phyloP scores from a whole-genome alignment of 2,888 invertebrate genomes.

The Trissolcus japonicus region DNA sequence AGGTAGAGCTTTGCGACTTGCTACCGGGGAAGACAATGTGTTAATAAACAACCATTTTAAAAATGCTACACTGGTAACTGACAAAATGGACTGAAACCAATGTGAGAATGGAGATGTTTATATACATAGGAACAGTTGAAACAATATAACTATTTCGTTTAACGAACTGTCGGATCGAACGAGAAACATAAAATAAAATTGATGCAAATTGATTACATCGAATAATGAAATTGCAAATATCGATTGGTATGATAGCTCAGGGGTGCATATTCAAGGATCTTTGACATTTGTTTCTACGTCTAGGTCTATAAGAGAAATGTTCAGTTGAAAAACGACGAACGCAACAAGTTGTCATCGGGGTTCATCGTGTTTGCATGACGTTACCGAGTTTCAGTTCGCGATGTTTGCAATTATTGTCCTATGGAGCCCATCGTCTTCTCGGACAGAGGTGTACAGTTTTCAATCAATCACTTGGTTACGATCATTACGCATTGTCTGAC shows the following conservation, averaged over 20 bases:
- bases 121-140: conserved; percentile 44
- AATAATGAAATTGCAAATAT: neutral
- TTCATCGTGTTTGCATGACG: neutral
- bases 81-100: conserved; percentile 11
- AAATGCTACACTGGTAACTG: conserved; percentile 29
- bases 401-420: conserved; percentile 51
- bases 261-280: conserved; percentile 42
- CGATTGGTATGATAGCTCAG: neutral
- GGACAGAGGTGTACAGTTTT: conserved; percentile 19
- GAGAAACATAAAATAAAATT: neutral
- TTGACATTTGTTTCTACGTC: conserved; percentile 38
- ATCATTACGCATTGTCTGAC: conserved; percentile 36
- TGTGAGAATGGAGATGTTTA: conserved; percentile 4
- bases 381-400: conserved; percentile 6
- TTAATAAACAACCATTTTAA: conserved; percentile 23
- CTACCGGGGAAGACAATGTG: conserved; percentile 52
- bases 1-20: conserved; percentile 55
- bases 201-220: conserved; percentile 1
- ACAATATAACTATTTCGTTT: conserved; percentile 11
- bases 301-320: neutral
- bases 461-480: conserved; percentile 32
- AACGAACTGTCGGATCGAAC: conserved; percentile 2
- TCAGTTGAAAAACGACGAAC: too few relatives aligned
- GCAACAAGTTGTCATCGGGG: neutral
- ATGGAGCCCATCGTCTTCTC: conserved; percentile 37